Evolutionary conservation across 2,113 vertebrate genomes (phyloP), one percentile per base, ranked within the genome.

Genomic region (Platanista minor): DNA sequence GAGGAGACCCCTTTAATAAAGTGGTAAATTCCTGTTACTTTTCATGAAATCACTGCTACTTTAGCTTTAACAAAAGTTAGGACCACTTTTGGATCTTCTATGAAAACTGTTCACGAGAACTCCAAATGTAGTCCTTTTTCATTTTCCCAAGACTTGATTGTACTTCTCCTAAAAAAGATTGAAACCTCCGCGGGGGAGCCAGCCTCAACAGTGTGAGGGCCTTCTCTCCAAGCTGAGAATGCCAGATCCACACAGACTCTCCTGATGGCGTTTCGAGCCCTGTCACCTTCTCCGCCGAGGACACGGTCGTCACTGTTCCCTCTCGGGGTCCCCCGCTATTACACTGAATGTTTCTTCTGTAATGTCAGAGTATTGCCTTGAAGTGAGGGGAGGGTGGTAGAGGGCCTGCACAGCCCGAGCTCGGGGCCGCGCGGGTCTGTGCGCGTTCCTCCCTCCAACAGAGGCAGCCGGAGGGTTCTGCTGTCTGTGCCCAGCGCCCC

Each of bases 91-190:
- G 52, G 29, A 13, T 66, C 25, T 2, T 87, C 81, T 74, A 0
- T 41, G 91, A 86, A 80, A 52, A 69, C 59, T 81, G 25, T 71
- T 69, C 36, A 61, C 11, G 67, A 64, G 80, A 81, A 85, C 41
- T 33, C 18, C 54, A 78, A 0, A 74, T 78, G 0, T 82, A 85
- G 81, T 88, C 69, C 64, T 80, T 90, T 66, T 61, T 69, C 86
- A 49, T 94, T 96, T 94, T 94, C 74, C 39, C 33, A 64, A 15
- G 41, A 81, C 64, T 75, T 78, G 31, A 57, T 43, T 85, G 27
- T 41, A 52, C 46, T 95, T 75, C 67, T 95, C 49, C 57, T n/a
- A 23, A 78, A 64, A 86, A 71, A 87, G 92, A 95, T 23, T n/a
- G 93, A 90, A 88, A 62, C 27, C 64, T 87, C 84, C 49, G 39